These are phyloP conservation scores for Acanthosepion pharaonis DNA, from an alignment of 2,888 invertebrate species.

Conservation along the genomic window DNA sequence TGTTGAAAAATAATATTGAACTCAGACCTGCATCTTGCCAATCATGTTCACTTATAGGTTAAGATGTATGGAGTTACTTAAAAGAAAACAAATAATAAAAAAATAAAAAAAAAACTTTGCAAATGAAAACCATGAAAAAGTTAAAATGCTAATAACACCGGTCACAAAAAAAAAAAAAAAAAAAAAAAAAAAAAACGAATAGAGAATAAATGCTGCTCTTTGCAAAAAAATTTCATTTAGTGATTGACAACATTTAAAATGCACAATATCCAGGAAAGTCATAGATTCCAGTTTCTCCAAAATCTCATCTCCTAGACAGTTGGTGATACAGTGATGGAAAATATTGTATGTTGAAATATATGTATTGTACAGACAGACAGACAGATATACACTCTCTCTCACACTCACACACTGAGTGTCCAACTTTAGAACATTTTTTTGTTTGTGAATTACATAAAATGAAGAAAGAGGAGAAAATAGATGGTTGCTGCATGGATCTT, in stretches of 20 bases:
- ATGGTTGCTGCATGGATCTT: too few relatives aligned
- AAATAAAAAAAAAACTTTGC: too few relatives aligned
- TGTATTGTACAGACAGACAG: neutral
- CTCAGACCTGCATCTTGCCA: too few relatives aligned
- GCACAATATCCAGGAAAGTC: neutral
- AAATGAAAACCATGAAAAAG: neutral
- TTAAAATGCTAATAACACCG: neutral
- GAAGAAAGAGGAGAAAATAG: too few relatives aligned
- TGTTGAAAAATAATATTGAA: too few relatives aligned
- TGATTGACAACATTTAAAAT: constrained; percentile 9
- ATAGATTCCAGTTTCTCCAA: constrained; percentile 6
- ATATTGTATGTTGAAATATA: neutral
- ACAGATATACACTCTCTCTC: neutral
- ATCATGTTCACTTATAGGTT: too few relatives aligned
- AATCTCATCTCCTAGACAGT: neutral
- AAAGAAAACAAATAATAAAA: too few relatives aligned
- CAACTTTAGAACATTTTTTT: too few relatives aligned
- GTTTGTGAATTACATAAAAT: too few relatives aligned
- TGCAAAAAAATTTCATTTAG: neutral
- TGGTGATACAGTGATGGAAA: neutral
- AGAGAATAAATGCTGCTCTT: neutral
- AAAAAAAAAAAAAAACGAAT: neutral
- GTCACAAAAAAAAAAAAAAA: neutral
- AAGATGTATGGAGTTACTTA: too few relatives aligned
- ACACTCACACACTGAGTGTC: neutral